Evolutionary conservation across 92 coral and sea anemone genomes (phyloP).

Genomic region (Isaurus tuberculatus): DNA sequence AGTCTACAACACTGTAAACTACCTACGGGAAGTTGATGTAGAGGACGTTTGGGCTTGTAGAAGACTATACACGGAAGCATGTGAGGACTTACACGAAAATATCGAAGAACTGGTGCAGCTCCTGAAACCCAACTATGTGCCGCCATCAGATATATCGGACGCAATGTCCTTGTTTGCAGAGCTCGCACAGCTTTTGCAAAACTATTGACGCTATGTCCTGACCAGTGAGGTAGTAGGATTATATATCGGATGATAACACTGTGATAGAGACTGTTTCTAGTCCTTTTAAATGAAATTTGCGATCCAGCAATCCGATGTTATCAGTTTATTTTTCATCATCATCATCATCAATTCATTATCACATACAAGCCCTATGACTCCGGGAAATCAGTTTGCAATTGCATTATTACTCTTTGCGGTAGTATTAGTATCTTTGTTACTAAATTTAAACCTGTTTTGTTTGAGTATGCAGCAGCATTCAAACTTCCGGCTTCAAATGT

Average conservation of each 20-base stretch:
- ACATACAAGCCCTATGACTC: constrained; percentile 12
- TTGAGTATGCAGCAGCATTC: constrained; percentile 24
- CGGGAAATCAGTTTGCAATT: constrained; percentile 17
- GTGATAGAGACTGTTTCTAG: constrained; percentile 6
- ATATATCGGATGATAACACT: constrained; percentile 8
- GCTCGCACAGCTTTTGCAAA: constrained; percentile 18
- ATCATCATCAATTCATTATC: constrained; percentile 8
- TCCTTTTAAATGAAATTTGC: constrained; percentile 4
- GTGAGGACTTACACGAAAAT: constrained; percentile 22
- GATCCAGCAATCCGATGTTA: constrained; percentile 4
- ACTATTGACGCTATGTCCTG: constrained; percentile 1
- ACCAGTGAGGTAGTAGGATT: constrained; percentile 9
- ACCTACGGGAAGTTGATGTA: constrained; percentile 50
- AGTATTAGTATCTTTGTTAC: constrained; percentile 13
- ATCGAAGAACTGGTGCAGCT: constrained; percentile 56
- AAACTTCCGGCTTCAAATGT: constrained; percentile 20
- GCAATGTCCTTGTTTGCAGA: constrained; percentile 1
- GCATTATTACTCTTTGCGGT: constrained; percentile 12
- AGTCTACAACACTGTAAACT: constrained; percentile 36
- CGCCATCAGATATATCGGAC: constrained; percentile 42
- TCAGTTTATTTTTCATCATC: background rate
- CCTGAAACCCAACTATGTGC: constrained; percentile 45
- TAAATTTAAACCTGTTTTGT: constrained; percentile 19
- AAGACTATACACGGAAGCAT: constrained; percentile 49
- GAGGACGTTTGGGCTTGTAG: constrained; percentile 57